Conservation (phyloP, 2,888 invertebrate genomes). For the Oxycera nigricornis region DNA sequence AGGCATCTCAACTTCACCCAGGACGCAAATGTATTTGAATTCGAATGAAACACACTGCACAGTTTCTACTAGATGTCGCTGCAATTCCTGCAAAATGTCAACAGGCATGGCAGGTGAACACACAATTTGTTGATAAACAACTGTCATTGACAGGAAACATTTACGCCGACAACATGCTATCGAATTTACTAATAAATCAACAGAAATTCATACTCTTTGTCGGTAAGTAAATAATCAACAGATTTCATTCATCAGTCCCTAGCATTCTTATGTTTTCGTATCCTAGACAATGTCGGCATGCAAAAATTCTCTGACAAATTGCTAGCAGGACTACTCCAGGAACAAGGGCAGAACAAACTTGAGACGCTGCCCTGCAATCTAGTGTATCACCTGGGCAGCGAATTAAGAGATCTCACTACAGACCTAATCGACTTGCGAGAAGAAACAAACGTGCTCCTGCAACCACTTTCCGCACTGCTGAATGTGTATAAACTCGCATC, state of each 20-base stretch:
- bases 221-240: conserved; percentile 51
- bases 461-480: conserved; percentile 55
- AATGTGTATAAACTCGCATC: conserved; percentile 53
- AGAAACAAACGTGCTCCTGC: conserved; percentile 52
- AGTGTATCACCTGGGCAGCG: background rate
- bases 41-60: too few species aligned
- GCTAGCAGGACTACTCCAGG: conserved; percentile 54
- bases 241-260: background rate
- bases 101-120: background rate
- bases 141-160: background rate
- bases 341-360: conserved; percentile 53
- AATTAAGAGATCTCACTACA: background rate
- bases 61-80: too few species aligned
- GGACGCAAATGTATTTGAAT: too few species aligned
- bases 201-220: conserved; percentile 58
- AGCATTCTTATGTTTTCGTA: too few species aligned
- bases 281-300: conserved; percentile 57
- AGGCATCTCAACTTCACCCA: too few species aligned
- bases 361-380: background rate
- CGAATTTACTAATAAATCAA: conserved; percentile 55
- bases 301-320: conserved; percentile 56
- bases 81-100: too few species aligned
- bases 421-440: too few species aligned
- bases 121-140: background rate
- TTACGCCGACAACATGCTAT: conserved; percentile 53